Base-by-base conservation (phyloP, 2,888 invertebrate genomes). In the Melikaiella ostensackeni region DNA sequence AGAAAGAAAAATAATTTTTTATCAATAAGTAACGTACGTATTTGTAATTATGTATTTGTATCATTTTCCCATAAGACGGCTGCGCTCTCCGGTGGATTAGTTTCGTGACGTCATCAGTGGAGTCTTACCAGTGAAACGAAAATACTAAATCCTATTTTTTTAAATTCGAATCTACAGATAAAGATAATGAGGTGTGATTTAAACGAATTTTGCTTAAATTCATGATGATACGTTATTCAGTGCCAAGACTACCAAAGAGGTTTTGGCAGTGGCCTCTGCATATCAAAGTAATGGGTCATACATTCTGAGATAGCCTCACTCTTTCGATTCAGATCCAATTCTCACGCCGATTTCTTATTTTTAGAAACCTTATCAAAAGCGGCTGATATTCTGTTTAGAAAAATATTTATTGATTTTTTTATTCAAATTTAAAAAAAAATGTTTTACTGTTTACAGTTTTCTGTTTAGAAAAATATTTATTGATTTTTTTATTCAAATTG, bases 201-300 rank as follows among this genome's bases (percentile, higher is more conserved):
- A 3, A 9, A 66, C 24, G n/a, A 46, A 35, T 35, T 63, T 46
- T 66, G 27, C 46, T 66, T 9, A 66, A 66, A 42, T 66, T 66
- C 7, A 46, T 19, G 13, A 46, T 16, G 46, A 66, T 66, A 46
- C 27, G 19, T 46, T 46, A 30, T 19, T 66, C 21, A n/a, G 9
- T 9, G 21, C 50, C n/a, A 55, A n/a, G n/a, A 9, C 3, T 19
- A 19, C 46, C 66, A 66, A n/a, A 66, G 27, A n/a, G 27, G 19
- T 66, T 66, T 66, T 66, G 66, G 66, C 66, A 66, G 46, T 66
- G 66, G 66, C 66, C 46, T 66, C 46, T 46, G 46, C 9, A 66
- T 66, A 46, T 63, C 35, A 63, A 63, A 35, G 16, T 66, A 66
- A 27, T 46, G 46, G 38, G 38, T 66, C 46, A 66, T 27, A 66